These are phyloP conservation scores for Bombus affinis DNA, from an alignment of 1,140 invertebrate species.

Conservation along the genomic window DNA sequence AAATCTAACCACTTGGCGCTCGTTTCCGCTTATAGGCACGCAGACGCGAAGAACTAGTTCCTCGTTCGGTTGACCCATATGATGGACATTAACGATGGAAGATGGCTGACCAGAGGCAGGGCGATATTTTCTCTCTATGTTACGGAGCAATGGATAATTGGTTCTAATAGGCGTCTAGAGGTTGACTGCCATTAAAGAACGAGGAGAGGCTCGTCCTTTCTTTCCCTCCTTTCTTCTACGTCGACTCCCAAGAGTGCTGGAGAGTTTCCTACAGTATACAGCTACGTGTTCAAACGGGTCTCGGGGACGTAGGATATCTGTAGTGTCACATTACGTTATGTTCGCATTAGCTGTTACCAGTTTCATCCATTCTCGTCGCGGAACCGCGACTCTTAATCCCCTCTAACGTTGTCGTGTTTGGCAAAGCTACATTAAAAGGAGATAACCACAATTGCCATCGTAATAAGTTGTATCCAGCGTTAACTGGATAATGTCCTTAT, in stretches of 20 bases:
- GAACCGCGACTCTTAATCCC: conserved; percentile 45
- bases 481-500: conserved; percentile 29
- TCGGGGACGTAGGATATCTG: conserved; percentile 12
- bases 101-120: conserved; percentile 17
- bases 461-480: conserved; percentile 14
- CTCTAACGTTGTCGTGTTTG: conserved; percentile 9
- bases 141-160: conserved; percentile 66
- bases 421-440: conserved; percentile 16
- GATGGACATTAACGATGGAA: conserved; percentile 32
- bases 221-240: conserved; percentile 40
- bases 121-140: conserved; percentile 55
- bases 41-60: conserved; percentile 47
- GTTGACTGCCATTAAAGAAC: conserved; percentile 61
- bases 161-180: conserved; percentile 68
- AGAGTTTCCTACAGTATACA: conserved; percentile 23
- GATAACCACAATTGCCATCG: conserved; percentile 11
- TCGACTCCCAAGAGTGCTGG: conserved; percentile 9
- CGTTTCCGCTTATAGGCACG: conserved; percentile 24
- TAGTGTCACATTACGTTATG: conserved; percentile 59
- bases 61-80: conserved; percentile 28
- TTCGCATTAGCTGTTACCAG: conserved; percentile 56
- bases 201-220: conserved; percentile 49
- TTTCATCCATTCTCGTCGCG: conserved; percentile 51
- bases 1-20: not conserved
- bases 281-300: conserved; percentile 15